Evolutionary conservation across 1,140 invertebrate genomes (phyloP).

Genomic region (Wasmannia auropunctata): DNA sequence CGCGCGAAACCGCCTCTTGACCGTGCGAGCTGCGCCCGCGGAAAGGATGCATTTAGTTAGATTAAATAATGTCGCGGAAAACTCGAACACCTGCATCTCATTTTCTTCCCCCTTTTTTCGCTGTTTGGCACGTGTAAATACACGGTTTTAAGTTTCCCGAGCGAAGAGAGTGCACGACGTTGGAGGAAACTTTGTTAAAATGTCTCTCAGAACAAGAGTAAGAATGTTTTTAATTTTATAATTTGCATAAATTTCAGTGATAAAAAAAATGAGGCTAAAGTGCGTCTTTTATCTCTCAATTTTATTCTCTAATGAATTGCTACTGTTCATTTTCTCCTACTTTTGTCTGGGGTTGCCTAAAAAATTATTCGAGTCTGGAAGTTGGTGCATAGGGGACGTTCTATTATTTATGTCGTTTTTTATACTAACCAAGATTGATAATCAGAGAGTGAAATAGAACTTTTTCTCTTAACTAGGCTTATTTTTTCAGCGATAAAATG

Average conservation of each 20-base stretch:
- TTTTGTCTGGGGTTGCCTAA: not conserved
- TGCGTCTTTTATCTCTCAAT: not conserved
- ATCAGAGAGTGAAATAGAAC: not conserved
- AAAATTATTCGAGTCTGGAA: not conserved
- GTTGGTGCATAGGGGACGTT: not conserved
- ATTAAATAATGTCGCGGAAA: not conserved
- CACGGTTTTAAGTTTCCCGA: not conserved
- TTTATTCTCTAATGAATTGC: not conserved
- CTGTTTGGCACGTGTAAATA: not conserved
- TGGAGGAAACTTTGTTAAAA: not conserved
- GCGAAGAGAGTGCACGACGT: not conserved
- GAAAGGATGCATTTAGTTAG: not conserved
- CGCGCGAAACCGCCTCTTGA: not conserved
- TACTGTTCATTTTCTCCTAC: not conserved
- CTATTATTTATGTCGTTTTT: not conserved
- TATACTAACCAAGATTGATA: conserved; percentile 10
- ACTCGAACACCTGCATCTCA: not conserved
- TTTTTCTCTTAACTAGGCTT: not conserved
- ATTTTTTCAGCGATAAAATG: not conserved
- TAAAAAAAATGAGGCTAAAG: conserved; percentile 8
- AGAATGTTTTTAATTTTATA: not conserved
- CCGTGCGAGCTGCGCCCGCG: not conserved
- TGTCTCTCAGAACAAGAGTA: not conserved
- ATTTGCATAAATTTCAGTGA: not conserved
- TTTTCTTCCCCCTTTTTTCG: not conserved